phyloP scores from a whole-genome alignment of 2,113 vertebrate species.

The Tragelaphus imberbis region DNA sequence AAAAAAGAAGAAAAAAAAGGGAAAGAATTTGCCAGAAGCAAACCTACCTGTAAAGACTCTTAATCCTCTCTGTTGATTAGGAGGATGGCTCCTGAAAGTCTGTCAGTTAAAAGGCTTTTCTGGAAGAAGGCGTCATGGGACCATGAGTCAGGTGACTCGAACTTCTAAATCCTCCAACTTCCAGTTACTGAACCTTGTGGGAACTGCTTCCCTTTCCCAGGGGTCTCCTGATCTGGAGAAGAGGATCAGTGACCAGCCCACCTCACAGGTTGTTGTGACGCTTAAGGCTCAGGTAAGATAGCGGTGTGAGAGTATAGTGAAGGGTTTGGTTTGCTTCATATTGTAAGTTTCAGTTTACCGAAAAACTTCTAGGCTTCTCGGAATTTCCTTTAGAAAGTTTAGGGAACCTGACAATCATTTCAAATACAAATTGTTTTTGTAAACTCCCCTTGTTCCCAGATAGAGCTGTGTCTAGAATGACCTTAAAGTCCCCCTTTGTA shows the following conservation, averaged over 20 bases:
- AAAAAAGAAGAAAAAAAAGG: neutral
- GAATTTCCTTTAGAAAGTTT: conserved; percentile 16
- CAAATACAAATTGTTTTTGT: neutral
- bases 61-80: neutral
- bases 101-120: neutral
- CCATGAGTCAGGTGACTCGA: neutral
- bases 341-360: conserved; percentile 6
- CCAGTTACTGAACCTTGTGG: neutral
- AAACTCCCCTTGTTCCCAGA: neutral
- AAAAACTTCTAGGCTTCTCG: neutral
- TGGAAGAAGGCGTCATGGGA: neutral
- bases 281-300: neutral
- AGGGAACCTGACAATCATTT: conserved; percentile 30
- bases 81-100: neutral
- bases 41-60: neutral
- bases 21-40: neutral
- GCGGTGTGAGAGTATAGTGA: neutral
- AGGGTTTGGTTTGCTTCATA: neutral
- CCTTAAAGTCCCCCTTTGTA: neutral
- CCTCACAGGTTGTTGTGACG: neutral
- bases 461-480: neutral
- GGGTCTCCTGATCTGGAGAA: neutral
- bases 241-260: neutral
- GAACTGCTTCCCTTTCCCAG: neutral
- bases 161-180: neutral